Conservation (phyloP, 2,888 invertebrate species). For the Dermolepida albohirtum region DNA sequence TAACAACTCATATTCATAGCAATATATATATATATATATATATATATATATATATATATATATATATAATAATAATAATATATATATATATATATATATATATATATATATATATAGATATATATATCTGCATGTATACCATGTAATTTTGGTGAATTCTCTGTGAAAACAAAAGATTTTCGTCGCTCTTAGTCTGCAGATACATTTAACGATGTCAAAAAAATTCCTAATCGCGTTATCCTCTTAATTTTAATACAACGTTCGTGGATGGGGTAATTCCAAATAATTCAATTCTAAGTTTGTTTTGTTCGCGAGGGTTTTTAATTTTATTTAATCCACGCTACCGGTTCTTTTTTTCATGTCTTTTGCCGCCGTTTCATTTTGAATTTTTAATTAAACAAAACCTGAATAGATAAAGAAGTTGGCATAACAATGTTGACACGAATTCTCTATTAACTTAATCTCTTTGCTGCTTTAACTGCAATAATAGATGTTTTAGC, state of each 20-base stretch:
- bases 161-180: constrained; percentile 1
- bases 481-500: too few relatives aligned
- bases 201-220: constrained; percentile 27
- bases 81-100: too few relatives aligned
- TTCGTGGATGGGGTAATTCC: constrained; percentile 31
- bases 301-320: constrained; percentile 31
- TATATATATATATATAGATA: too few relatives aligned
- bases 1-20: too few relatives aligned
- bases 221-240: constrained; percentile 33
- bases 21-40: too few relatives aligned
- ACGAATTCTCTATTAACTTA: too few relatives aligned
- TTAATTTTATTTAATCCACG: constrained; percentile 29
- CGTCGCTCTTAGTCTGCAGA: neutral
- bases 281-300: constrained; percentile 34
- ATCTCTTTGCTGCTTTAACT: too few relatives aligned
- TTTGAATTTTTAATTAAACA: constrained; percentile 25
- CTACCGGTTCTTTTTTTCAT: constrained; percentile 7
- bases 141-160: neutral
- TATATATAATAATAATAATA: too few relatives aligned
- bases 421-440: too few relatives aligned
- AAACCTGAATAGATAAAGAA: neutral
- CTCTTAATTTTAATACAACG: constrained; percentile 39
- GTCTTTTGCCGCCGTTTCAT: neutral
- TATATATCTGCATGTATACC: too few relatives aligned
- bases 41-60: too few relatives aligned